Base-by-base conservation (phyloP, 1,140 invertebrate genomes). In the Drosophila ananassae region DNA sequence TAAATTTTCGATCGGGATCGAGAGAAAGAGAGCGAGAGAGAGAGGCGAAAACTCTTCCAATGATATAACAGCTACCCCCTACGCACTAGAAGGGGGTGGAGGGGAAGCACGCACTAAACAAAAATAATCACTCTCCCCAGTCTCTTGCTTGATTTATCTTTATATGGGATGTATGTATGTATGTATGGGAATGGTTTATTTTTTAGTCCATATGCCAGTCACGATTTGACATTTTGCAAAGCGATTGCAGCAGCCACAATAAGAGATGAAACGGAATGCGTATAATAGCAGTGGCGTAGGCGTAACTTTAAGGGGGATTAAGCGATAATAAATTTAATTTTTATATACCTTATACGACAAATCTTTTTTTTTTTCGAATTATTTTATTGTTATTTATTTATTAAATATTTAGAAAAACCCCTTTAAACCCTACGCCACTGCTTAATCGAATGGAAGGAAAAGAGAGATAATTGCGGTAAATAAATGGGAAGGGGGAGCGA, bases 1-100 rank as follows among this genome's bases (percentile, higher is more conserved):
- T 50, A 74, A 73, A 85, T 44, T 44, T 44, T 44, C 44, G 21
- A 47, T 47, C 21, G 13, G 7, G 13, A 12, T 21, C 13, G 21
- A 24, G 2, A 44, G 8, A 44, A 44, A n/a, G 2, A 41, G 13
- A 41, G 22, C 1, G 17, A 17, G 17, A 17, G 17, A 17, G 17
- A 17, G 17, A 17, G 17, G 17, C 77, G 54, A 37, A 48, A 60
- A 76, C 64, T 64, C 73, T 57, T 21, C 34, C 58, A 73, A 48
- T 85, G 77, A 85, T 67, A 76, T 85, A 85, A 85, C 73, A 67
- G 21, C 66, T 47, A 22, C 50, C 28, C 44, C 3, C 4, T 28
- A 12, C 17, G 17, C 17, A 17, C 17, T 17, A 17, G 17, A 17
- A 17, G 17, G 17, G 17, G 17, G 17, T 17, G 17, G 17, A 17